Percentiles rank a stretch among this genome's conserved stretches.
These are phyloP conservation scores for Strigamia crassipes DNA, from an alignment of 2,888 invertebrate species.

Conservation along the genomic window DNA sequence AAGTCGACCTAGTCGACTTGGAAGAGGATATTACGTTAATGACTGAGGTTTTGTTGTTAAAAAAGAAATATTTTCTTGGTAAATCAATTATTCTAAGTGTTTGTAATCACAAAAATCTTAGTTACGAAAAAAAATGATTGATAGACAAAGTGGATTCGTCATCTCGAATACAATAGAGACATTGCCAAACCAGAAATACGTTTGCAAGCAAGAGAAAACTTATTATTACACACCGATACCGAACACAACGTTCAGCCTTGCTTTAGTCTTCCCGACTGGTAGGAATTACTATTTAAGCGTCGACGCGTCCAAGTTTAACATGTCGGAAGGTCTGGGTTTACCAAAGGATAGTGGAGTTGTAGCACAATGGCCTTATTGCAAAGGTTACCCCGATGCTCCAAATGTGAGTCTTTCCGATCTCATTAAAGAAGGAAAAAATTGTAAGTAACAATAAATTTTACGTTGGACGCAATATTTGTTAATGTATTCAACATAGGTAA, in stretches of 20 bases:
- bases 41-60: not conserved
- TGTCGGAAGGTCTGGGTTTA: conserved; percentile 4
- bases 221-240: not conserved
- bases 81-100: not conserved
- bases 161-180: conserved; percentile 10
- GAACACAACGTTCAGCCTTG: not conserved
- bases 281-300: not conserved
- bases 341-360: not conserved
- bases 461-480: no score
- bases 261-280: not conserved
- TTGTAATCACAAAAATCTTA: conserved; percentile 53
- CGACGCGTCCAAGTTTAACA: not conserved
- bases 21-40: conserved; percentile 56
- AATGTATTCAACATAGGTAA: conserved; percentile 5
- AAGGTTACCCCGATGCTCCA: not conserved
- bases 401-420: not conserved
- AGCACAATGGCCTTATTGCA: not conserved
- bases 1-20: conserved; percentile 59
- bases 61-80: not conserved
- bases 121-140: conserved; percentile 58
- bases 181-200: conserved; percentile 10
- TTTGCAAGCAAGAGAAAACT: conserved; percentile 13
- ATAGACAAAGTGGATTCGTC: conserved; percentile 53
- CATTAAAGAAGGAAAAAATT: conserved; percentile 5
- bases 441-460: not conserved